Base-by-base conservation (phyloP, 2,113 vertebrate species). In the Haplochromis burtoni region DNA sequence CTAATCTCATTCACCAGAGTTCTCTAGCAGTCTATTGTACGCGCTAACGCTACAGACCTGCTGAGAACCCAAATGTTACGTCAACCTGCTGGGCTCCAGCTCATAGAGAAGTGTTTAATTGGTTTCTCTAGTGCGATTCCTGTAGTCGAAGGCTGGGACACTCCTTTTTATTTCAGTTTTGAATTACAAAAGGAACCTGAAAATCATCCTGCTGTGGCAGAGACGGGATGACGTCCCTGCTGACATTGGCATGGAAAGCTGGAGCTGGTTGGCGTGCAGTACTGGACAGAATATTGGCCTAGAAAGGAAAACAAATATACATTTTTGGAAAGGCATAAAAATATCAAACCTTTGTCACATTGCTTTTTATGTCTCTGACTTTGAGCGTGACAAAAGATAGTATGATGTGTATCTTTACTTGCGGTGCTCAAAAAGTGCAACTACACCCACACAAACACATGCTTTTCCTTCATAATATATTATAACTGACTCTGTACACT, bases 51-150 rank as follows among this genome's bases (percentile, higher is more conserved):
- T 80, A 35, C 85, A 84, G 73, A 92, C 87, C 86, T 93, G 90
- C 93, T 89, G 87, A 82, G 90, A 89, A 57, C 82, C 88, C 80
- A 89, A 91, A 90, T 88, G 88, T 89, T 91, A 59, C 35, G 73
- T 57, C 83, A 31, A 59, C 76, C 61, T 49, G 4, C 81, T 83
- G 86, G 66, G 79, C 63, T 80, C 9, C 2, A n/a, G 80, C 79
- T 89, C 61, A 84, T 13, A 80, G 31, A 54, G 49, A 82, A 92
- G 66, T 45, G 76, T 55, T 53, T 85, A 87, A 88, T 90, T 88
- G 86, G 66, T 85, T 87, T 47, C 29, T 87, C 38, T 66, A 24
- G 83, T 91, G 68, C 26, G 12, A 78, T 79, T 76, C 84, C 80
- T 45, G 35, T 12, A 61, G 54, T 49, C 2, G 5, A 71, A 42